Evolutionary conservation across 2,797 vertebrate genomes (phyloP), one percentile per base, ranked within the genome.

Genomic region (Sebastes melanostomus): DNA sequence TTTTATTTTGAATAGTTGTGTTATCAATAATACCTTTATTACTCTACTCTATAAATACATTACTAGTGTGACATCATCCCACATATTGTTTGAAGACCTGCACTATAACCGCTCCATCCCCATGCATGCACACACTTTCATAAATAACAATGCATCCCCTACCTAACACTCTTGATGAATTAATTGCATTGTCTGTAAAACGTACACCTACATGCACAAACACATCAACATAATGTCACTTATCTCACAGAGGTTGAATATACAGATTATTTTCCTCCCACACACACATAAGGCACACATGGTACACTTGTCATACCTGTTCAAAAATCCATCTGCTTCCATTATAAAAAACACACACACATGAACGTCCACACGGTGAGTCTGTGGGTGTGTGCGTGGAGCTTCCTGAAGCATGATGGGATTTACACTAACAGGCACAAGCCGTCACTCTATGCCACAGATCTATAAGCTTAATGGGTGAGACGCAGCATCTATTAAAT

Each of bases 401-500:
- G 66, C 46, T 24, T 71, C 27, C 56, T 66, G 32, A 74, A 4
- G 38, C 82, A 60, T 75, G 75, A 83, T 72, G 73, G 75, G 78
- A 78, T 80, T 80, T 32, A 54, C 52, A 24, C 69, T 30, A 71
- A 76, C 65, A 66, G 58, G 27, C 74, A 25, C 13, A 5, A 61
- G 72, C 73, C 4, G 30, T 72, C 74, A n/a, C 22, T 83, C 36
- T 8, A 8, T 25, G 46, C 50, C 46, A 16, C 38, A 16, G 42
- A 85, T 84, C 71, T 27, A 36, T 29, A 13, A 24, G 59, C 74
- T 66, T 73, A 75, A 82, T 59, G 82, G 25, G 18, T 66, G 77
- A 85, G 70, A 75, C 72, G 50, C 65, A 52, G 72, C 66, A 34
- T 22, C 58, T 27, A 8, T 65, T 60, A 80, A 72, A 20, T 18